Evolutionary conservation across 2,797 vertebrate genomes (phyloP).

Genomic region (Emydoidea blandingii): DNA sequence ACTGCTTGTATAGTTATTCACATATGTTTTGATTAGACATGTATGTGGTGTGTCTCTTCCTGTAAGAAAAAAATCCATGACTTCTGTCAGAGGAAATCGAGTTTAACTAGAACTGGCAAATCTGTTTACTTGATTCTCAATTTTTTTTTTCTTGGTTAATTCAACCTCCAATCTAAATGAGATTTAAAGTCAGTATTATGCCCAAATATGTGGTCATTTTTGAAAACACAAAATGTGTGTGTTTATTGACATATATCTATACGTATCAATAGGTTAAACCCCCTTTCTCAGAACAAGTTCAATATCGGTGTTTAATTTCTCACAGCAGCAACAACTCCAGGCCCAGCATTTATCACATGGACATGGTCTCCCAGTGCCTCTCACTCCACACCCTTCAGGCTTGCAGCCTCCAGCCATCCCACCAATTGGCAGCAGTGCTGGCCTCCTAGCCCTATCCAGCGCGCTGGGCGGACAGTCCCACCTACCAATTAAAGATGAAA

Average conservation of each 20-base stretch:
- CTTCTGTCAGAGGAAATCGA: constrained; percentile 36
- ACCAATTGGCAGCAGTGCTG: constrained; percentile 89
- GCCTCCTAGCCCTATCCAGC: constrained; percentile 92
- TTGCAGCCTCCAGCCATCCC: constrained; percentile 90
- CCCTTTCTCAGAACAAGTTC: constrained; percentile 73
- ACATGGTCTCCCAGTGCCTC: constrained; percentile 92
- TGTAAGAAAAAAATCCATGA: constrained; percentile 39
- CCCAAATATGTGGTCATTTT: background rate
- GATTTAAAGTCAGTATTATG: background rate
- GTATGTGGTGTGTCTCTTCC: constrained; percentile 1
- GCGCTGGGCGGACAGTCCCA: constrained; percentile 90
- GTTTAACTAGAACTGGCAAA: background rate
- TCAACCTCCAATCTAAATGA: background rate
- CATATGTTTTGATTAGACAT: constrained; percentile 77
- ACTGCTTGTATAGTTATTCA: constrained; percentile 77
- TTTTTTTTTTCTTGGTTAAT: background rate
- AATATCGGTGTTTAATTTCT: constrained; percentile 84
- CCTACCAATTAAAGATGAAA: constrained; percentile 93
- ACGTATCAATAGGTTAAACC: fast-evolving
- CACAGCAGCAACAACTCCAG: constrained; percentile 98
- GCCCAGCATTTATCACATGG: constrained; percentile 96
- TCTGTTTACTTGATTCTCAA: background rate
- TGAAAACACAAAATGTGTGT: background rate
- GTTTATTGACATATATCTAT: background rate
- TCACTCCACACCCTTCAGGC: constrained; percentile 92